Evolutionary conservation across 2,888 invertebrate species (phyloP).

Genomic region (Idaea dimidiata): DNA sequence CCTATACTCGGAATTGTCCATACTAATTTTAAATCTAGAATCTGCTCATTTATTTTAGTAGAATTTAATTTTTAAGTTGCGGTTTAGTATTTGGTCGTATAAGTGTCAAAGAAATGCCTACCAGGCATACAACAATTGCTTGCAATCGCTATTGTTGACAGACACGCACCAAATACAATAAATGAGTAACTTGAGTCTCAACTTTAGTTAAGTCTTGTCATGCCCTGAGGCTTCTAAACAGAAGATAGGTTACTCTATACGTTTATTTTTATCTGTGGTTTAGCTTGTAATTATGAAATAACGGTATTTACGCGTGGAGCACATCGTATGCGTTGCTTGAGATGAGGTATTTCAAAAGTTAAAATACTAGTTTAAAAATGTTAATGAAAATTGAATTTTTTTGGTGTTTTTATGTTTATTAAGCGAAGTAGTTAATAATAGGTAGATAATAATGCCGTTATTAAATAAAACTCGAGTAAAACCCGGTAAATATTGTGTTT

Average conservation of each 20-base stretch:
- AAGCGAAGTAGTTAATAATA: too few species aligned
- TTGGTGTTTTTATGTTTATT: too few species aligned
- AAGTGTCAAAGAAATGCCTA: conserved; percentile 5
- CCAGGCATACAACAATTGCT: conserved; percentile 2
- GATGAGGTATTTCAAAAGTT: background rate
- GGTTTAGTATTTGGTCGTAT: too few species aligned
- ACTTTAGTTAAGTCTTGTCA: conserved; percentile 9
- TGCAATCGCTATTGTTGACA: conserved; percentile 16
- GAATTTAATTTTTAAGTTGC: too few species aligned
- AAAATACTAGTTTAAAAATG: background rate
- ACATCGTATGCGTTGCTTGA: background rate
- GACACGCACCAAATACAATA: conserved; percentile 27
- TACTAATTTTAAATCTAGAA: too few species aligned
- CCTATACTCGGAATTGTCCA: too few species aligned
- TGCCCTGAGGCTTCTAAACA: background rate
- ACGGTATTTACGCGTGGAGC: background rate
- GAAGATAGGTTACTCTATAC: background rate
- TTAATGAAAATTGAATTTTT: background rate
- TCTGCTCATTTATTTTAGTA: too few species aligned
- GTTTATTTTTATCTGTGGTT: conserved; percentile 2
- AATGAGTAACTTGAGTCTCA: conserved; percentile 15
- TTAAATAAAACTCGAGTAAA: too few species aligned
- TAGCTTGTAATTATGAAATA: conserved; percentile 3
- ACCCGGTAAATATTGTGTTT: too few species aligned
- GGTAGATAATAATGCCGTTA: too few species aligned